Evolutionary conservation across 2,113 vertebrate species (phyloP), one percentile per base, ranked within the genome.

Genomic region (Cromileptes altivelis): DNA sequence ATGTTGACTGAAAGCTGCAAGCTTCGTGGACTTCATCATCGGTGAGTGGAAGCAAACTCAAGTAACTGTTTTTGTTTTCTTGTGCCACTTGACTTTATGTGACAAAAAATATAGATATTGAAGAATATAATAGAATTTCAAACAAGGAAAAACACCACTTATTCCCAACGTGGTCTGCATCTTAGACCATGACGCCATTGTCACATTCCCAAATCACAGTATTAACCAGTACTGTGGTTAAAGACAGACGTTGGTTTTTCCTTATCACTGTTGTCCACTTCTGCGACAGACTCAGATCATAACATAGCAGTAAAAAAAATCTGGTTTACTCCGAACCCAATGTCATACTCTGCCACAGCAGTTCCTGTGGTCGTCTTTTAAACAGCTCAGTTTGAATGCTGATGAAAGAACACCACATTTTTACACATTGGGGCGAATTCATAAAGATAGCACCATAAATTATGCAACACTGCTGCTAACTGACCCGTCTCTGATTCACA

Each of bases 1-100:
- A 99, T 99, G 98, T 90, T 99, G 85, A 99, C 98, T 0, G 98
- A 99, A 92, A 99, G 98, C 85, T 99, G 98, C 90, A 99, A 99
- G 90, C 97, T 99, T 2, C 95, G 98, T 70, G 98, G 98, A 7
- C 97, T 99, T 87, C 98, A 99, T 92, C 98, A 99, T 94, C 97
- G 98, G 98, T 98, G 84, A 95, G 95, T 85, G 47, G 30, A 19
- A 6, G 30, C 50, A 25, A 23, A 55, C 12, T 55, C 60, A 33
- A 19, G n/a, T 15, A 10, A 21, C 40, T 1, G 14, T 15, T 12
- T 12, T 13, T 5, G 10, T 25, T 21, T 55, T 27, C 4, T 19
- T 58, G 3, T 0, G 3, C 19, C 23, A 17, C 47, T 69, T 62
- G 8, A 33, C 23, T 53, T 49, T 40, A 6, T 62, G 64, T 78